A percentile compares a stretch with the other conserved stretches of the same genome.
Conservation (phyloP, 2,888 invertebrate species). For the Caenorhabditis doughertyi region DNA sequence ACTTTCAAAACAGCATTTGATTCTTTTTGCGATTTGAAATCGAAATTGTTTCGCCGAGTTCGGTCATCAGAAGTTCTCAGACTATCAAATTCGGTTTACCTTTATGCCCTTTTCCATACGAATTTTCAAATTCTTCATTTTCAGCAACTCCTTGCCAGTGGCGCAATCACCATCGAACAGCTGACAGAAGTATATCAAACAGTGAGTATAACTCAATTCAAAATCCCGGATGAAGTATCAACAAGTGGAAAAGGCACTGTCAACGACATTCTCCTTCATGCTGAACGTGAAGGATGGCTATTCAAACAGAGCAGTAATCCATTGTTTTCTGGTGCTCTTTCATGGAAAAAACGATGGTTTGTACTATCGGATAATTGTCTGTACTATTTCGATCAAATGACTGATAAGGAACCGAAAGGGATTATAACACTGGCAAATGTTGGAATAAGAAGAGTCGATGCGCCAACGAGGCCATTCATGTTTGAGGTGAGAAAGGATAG, state of each 20-base stretch:
- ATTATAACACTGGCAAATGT: slow-evolving; percentile 75
- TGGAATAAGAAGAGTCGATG: slow-evolving; percentile 70
- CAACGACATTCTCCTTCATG: slow-evolving; percentile 57
- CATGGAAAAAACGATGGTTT: slow-evolving; percentile 77
- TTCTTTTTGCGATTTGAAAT: no score
- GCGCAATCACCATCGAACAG: slow-evolving; percentile 30
- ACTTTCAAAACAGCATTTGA: no score
- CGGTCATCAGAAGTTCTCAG: no score
- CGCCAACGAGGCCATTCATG: slow-evolving; percentile 69
- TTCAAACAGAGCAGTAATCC: slow-evolving; percentile 75
- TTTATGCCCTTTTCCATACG: no score
- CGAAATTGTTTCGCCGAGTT: no score
- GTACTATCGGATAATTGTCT: slow-evolving; percentile 72
- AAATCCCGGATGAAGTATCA: slow-evolving; percentile 63
- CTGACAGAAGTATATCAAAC: slow-evolving; percentile 51
- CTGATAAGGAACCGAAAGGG: slow-evolving; percentile 71
- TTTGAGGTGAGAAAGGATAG: slow-evolving; percentile 70
- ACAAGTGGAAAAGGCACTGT: slow-evolving; percentile 51
- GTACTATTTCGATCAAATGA: slow-evolving; percentile 74
- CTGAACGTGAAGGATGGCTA: slow-evolving; percentile 74
- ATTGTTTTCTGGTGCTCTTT: slow-evolving; percentile 71
- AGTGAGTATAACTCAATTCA: slow-evolving; percentile 52
- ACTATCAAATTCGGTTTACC: no score
- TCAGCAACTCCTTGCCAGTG: slow-evolving; percentile 50
- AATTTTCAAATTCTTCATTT: background rate